Percentiles rank a stretch among this genome's conserved stretches.
phyloP scores from a whole-genome alignment of 2,797 vertebrate genomes.

The Acrocephalus scirpaceus region DNA sequence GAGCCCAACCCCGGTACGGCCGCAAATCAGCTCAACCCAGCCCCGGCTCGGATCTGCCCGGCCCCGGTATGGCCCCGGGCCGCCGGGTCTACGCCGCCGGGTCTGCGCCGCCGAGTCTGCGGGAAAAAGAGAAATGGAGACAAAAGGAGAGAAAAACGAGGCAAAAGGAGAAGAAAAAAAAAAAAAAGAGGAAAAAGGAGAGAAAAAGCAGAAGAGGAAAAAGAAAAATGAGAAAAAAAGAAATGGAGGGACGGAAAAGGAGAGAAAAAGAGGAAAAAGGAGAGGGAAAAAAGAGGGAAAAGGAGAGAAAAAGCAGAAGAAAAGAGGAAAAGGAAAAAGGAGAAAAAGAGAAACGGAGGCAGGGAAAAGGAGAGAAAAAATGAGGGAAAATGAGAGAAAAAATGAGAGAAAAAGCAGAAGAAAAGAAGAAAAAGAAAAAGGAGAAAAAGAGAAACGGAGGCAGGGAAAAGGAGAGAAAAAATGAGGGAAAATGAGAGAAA shows the following conservation, averaged over 20 bases:
- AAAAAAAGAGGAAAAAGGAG: too few species aligned
- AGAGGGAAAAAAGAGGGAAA: too few species aligned
- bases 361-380: too few species aligned
- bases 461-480: neutral
- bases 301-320: neutral
- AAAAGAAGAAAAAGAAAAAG: rapidly evolving
- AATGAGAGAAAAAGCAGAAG: neutral
- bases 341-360: neutral
- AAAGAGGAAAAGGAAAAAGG: rapidly evolving
- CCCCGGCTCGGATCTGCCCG: rapidly evolving
- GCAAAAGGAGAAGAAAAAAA: too few species aligned
- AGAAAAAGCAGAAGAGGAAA: too few species aligned
- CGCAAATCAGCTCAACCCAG: rapidly evolving
- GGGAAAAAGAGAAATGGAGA: too few species aligned
- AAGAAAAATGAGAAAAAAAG: too few species aligned
- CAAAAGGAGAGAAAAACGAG: too few species aligned
- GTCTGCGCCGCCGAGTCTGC: neutral
- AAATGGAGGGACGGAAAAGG: too few species aligned
- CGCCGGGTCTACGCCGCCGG: too few species aligned
- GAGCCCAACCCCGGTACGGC: neutral
- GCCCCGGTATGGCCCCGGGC: neutral
- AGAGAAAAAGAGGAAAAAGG: neutral
- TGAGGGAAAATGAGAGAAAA: neutral
- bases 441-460: neutral
- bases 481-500: neutral